A percentile compares a stretch with the other conserved stretches of the same genome.
Conservation (phyloP, 1,140 invertebrate species). For the Wasmannia auropunctata region DNA sequence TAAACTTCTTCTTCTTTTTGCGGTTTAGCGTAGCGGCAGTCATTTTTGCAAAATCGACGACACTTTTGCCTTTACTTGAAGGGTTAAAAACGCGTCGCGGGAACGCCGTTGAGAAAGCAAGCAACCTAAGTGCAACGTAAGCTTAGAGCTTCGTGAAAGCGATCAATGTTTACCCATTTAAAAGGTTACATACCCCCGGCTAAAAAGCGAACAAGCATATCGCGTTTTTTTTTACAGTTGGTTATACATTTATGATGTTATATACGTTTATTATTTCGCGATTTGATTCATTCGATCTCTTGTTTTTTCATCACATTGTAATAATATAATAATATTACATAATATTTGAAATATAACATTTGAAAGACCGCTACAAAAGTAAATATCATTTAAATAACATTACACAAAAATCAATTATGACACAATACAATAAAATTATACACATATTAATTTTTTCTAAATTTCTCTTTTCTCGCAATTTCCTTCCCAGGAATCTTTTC, state of each 20-base stretch:
- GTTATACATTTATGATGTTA: too few relatives aligned
- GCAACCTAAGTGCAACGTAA: constrained; percentile 52
- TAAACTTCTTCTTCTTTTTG: background rate
- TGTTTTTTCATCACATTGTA: background rate
- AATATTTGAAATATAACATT: too few relatives aligned
- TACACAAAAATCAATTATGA: background rate
- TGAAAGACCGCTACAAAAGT: background rate
- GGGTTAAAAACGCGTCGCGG: constrained; percentile 32
- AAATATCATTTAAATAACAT: background rate
- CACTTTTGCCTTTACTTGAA: background rate
- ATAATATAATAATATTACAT: background rate
- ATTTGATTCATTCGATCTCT: constrained; percentile 2
- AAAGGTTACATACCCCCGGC: constrained; percentile 39
- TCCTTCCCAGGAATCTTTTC: background rate
- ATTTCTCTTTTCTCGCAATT: background rate
- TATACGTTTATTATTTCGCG: background rate
- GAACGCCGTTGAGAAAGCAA: constrained; percentile 52
- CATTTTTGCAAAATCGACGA: constrained; percentile 27
- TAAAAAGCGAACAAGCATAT: constrained; percentile 47
- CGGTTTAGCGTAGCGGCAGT: background rate
- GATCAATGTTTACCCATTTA: constrained; percentile 58
- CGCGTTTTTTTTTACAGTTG: background rate
- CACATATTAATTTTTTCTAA: background rate
- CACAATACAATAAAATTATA: too few relatives aligned
- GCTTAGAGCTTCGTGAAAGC: constrained; percentile 36